phyloP scores from a whole-genome alignment of 2,797 vertebrate species.

The Luscinia megarhynchos region DNA sequence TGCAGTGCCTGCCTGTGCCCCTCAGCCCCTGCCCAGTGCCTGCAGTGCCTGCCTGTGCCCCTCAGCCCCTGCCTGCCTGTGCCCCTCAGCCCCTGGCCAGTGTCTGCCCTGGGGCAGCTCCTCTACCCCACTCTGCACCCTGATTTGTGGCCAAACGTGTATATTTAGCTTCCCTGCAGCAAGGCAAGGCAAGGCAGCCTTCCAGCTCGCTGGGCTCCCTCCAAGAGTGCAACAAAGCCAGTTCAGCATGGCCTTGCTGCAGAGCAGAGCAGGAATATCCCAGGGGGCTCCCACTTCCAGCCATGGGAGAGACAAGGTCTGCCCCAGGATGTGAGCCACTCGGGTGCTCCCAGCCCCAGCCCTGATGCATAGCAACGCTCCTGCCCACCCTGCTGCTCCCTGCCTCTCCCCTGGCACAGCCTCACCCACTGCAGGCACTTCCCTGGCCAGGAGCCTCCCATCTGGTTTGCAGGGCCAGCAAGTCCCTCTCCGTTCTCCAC shows the following conservation, averaged over 20 bases:
- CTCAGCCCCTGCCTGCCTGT: too few relatives aligned
- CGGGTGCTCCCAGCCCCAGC: not conserved
- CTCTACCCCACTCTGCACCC: not conserved
- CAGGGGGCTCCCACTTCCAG: not conserved
- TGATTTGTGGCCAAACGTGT: not conserved
- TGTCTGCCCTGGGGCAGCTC: not conserved
- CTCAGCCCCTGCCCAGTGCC: too few relatives aligned
- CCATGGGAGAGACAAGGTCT: fast-evolving
- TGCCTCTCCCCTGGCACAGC: not conserved
- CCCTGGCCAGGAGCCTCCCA: not conserved
- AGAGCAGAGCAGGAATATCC: not conserved
- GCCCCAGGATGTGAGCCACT: not conserved
- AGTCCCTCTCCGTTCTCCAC: not conserved
- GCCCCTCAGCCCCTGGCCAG: too few relatives aligned
- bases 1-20: too few relatives aligned
- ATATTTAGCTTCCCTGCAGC: constrained; percentile 2
- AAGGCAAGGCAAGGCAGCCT: not conserved
- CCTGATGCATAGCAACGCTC: not conserved
- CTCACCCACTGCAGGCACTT: not conserved
- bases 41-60: too few relatives aligned
- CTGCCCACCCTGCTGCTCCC: not conserved
- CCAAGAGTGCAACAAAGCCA: not conserved
- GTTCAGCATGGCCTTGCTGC: not conserved
- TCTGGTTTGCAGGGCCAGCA: not conserved
- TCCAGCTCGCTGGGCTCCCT: not conserved